Evolutionary conservation across 2,113 vertebrate genomes (phyloP), one percentile per base, ranked within the genome.

Genomic region (Aptenodytes forsteri): DNA sequence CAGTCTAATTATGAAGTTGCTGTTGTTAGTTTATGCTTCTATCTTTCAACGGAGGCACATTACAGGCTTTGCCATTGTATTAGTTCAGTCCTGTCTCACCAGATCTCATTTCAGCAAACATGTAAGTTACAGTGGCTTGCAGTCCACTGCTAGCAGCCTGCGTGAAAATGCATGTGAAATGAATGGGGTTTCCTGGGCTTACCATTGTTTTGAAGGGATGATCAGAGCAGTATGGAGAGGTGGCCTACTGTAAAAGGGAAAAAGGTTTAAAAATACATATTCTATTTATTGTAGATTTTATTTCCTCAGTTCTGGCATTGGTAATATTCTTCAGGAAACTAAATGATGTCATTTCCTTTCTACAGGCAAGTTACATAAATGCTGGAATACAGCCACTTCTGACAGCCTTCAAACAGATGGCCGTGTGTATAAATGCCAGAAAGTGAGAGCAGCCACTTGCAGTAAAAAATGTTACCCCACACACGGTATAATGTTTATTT

Each of bases 371-470:
- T 98, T 98, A 98, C 98, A 98, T 98, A 98, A 98, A 98, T 89
- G 90, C 81, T 98, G 98, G 98, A 88, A 87, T 87, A 84, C 13
- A 95, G 97, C 98, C 98, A 98, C 94, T 92, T 95, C 87, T 98
- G 98, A 98, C 97, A 98, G 94, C 62, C 67, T 96, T 97, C 97
- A 97, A 98, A 98, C 98, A 98, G 98, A 98, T 98, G 98, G 95
- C 94, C 16, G 1, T 98, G 96, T 97, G 94, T 98, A 36, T 96
- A 97, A 98, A 97, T 90, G 97, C 97, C 97, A 98, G 96, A 98
- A 98, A 98, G 97, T 98, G 94, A 98, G 96, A 98, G 94, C 97
- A 98, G 93, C 88, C 97, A 98, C 97, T 98, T 97, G 96, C 97
- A 98, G 92, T 94, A 95, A 97, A 98, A 97, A 96, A 94, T 78